Evolutionary conservation across 2,113 vertebrate species (phyloP).

Genomic region (Sinocyclocheilus maitianheensis): DNA sequence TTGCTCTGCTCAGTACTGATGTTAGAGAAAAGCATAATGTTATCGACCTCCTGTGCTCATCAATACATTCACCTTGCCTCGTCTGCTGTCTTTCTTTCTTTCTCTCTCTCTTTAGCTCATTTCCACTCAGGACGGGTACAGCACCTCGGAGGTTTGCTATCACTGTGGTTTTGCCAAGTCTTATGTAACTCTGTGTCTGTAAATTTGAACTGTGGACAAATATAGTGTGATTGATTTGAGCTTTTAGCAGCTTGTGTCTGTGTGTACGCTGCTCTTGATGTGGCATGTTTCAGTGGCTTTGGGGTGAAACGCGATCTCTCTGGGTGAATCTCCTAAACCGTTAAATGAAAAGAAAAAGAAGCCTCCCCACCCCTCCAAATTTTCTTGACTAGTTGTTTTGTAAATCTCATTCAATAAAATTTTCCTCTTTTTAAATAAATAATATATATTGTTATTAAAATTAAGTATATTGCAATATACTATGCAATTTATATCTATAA

Average conservation of each 20-base stretch:
- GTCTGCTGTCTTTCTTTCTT: conserved; percentile 62
- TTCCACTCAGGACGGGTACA: conserved; percentile 94
- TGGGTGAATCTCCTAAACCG: background rate
- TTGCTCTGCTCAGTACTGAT: conserved; percentile 67
- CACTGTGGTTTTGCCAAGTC: conserved; percentile 47
- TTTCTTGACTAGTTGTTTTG: no score
- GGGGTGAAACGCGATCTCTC: background rate
- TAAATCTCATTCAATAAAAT: no score
- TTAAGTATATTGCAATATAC: no score
- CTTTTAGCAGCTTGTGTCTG: conserved; percentile 5
- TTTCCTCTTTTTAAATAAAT: no score
- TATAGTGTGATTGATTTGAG: conserved; percentile 22
- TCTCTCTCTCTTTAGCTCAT: conserved; percentile 83
- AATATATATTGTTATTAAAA: no score
- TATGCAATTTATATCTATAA: no score
- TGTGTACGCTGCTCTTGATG: conserved; percentile 3
- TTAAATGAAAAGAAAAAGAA: background rate
- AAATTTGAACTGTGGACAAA: conserved; percentile 24
- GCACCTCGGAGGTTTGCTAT: conserved; percentile 93
- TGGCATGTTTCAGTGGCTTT: background rate
- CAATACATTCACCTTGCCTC: conserved; percentile 69
- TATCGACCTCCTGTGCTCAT: conserved; percentile 64
- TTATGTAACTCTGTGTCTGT: conserved; percentile 38
- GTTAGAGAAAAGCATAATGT: conserved; percentile 63
- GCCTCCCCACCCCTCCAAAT: no score